These are phyloP conservation scores for Chelmon rostratus DNA, from an alignment of 2,797 vertebrate genomes.

Conservation along the genomic window DNA sequence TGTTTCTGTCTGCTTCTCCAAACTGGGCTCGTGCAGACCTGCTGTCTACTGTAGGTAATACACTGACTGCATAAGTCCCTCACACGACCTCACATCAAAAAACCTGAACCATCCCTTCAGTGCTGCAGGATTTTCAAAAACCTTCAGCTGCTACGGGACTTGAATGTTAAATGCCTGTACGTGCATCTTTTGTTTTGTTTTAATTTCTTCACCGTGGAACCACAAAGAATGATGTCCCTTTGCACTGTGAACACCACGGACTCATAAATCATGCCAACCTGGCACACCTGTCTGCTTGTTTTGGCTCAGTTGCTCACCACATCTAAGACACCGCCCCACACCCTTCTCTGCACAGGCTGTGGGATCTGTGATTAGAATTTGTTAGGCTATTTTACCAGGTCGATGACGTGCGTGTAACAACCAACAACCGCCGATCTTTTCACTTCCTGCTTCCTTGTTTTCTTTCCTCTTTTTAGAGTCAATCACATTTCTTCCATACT, in stretches of 20 bases:
- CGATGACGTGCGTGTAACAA: background rate
- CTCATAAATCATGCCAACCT: background rate
- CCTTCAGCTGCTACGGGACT: background rate
- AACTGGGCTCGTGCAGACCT: too few relatives aligned
- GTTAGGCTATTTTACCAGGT: background rate
- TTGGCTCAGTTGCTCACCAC: background rate
- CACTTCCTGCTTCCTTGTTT: slow-evolving; percentile 25
- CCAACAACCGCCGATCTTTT: slow-evolving; percentile 17
- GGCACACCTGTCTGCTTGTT: background rate
- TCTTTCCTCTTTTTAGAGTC: slow-evolving; percentile 18
- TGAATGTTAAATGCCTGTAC: background rate
- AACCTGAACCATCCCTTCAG: too few relatives aligned
- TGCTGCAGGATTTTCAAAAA: too few relatives aligned
- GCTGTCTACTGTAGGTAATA: too few relatives aligned
- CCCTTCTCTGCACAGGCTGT: background rate
- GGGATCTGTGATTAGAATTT: background rate
- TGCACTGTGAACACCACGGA: background rate
- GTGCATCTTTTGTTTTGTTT: background rate
- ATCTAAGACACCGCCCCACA: background rate
- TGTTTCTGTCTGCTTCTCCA: too few relatives aligned
- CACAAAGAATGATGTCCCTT: background rate
- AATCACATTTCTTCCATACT: background rate
- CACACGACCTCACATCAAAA: too few relatives aligned
- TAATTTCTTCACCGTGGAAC: background rate
- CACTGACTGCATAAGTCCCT: too few relatives aligned